Conservation (phyloP, 1,140 invertebrate genomes). For the Drosophila albomicans region DNA sequence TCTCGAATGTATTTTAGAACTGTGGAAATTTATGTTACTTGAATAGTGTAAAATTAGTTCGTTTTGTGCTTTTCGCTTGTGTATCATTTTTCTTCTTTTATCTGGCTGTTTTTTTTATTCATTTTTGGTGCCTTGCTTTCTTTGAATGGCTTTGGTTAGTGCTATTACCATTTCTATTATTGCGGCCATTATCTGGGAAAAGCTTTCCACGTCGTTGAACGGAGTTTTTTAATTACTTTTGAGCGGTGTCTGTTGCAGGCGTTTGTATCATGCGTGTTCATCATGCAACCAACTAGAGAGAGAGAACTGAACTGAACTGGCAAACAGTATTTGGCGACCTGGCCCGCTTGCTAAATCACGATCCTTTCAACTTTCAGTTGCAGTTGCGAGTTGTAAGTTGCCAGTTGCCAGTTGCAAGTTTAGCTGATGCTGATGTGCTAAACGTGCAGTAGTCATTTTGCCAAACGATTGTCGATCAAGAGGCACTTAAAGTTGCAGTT, state of each 20-base stretch:
- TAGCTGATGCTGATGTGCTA: conserved; percentile 64
- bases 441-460: conserved; percentile 82
- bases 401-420: conserved; percentile 27
- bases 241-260: conserved; percentile 38
- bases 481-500: conserved; percentile 47
- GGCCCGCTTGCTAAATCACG: conserved; percentile 48
- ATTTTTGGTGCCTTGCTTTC: conserved; percentile 38
- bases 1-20: too few relatives aligned
- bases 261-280: conserved; percentile 50
- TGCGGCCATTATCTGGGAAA: conserved; percentile 59
- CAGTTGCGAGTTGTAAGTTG: conserved; percentile 9
- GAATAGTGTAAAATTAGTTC: not conserved
- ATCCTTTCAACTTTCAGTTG: conserved; percentile 55
- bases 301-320: not conserved
- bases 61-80: not conserved
- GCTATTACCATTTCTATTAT: conserved; percentile 66
- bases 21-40: too few relatives aligned
- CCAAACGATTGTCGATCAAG: conserved; percentile 84
- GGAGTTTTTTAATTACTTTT: conserved; percentile 68
- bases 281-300: conserved; percentile 32
- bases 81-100: conserved; percentile 16
- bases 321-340: conserved; percentile 29
- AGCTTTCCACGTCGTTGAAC: conserved; percentile 54
- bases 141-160: conserved; percentile 37
- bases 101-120: conserved; percentile 3